These are phyloP conservation scores for Chrysogorgia sp. DNA, from an alignment of 92 coral and sea anemone species.

Conservation along the genomic window DNA sequence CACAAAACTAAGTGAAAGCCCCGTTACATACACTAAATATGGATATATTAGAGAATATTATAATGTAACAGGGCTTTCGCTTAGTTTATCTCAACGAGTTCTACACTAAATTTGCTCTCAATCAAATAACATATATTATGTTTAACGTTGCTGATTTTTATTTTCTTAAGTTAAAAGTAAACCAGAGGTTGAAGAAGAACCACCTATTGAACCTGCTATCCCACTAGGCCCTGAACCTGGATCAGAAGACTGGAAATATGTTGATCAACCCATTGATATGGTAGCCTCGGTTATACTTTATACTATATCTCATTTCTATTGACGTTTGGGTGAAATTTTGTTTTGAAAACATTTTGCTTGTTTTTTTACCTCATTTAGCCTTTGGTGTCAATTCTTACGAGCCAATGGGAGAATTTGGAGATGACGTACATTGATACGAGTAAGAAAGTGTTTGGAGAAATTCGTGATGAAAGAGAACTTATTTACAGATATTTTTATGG, in stretches of 20 bases:
- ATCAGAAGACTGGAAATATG: slow-evolving; percentile 96
- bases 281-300: slow-evolving; percentile 27
- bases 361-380: slow-evolving; percentile 52
- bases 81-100: not conserved
- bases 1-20: too few relatives aligned
- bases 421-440: slow-evolving; percentile 78
- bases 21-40: too few relatives aligned
- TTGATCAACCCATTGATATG: slow-evolving; percentile 86
- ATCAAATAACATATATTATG: not conserved
- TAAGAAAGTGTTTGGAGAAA: slow-evolving; percentile 82
- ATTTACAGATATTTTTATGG: slow-evolving; percentile 96
- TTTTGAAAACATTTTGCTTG: not conserved
- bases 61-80: not conserved
- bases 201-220: slow-evolving; percentile 81
- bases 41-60: not conserved
- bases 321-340: not conserved
- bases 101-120: not conserved
- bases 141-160: not conserved
- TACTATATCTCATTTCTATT: too few relatives aligned
- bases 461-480: slow-evolving; percentile 89
- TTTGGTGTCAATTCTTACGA: slow-evolving; percentile 73
- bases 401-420: slow-evolving; percentile 86
- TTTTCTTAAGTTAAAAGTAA: slow-evolving; percentile 63
- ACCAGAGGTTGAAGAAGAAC: slow-evolving; percentile 80
- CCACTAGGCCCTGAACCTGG: slow-evolving; percentile 99